Evolutionary conservation across 2,113 vertebrate species (phyloP).

Genomic region (Piprites chloris): DNA sequence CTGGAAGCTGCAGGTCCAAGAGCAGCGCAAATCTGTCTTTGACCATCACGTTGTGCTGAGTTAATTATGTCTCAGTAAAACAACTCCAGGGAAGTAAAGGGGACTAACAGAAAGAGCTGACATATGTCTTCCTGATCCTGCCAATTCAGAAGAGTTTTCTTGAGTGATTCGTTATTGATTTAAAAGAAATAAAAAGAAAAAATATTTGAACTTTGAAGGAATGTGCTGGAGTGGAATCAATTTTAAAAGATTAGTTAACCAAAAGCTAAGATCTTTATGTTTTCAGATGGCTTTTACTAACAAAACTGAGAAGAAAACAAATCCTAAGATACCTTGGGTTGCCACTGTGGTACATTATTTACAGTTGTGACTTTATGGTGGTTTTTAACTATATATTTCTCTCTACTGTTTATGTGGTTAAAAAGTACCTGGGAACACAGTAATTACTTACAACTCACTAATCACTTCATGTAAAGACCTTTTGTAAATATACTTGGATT

Average conservation of each 20-base stretch:
- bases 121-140: slow-evolving; percentile 49
- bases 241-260: slow-evolving; percentile 54
- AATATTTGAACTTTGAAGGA: slow-evolving; percentile 28
- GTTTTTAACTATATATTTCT: slow-evolving; percentile 69
- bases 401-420: slow-evolving; percentile 30
- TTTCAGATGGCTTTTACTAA: slow-evolving; percentile 69
- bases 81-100: background rate
- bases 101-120: slow-evolving; percentile 35
- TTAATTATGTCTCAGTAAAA: slow-evolving; percentile 67
- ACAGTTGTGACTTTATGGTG: slow-evolving; percentile 59
- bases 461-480: slow-evolving; percentile 63
- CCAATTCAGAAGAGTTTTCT: slow-evolving; percentile 12
- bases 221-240: slow-evolving; percentile 30
- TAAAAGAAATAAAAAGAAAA: background rate
- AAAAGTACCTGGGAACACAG: slow-evolving; percentile 41
- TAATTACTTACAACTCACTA: slow-evolving; percentile 21
- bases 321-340: slow-evolving; percentile 25
- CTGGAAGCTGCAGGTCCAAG: slow-evolving; percentile 96
- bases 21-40: slow-evolving; percentile 96
- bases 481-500: slow-evolving; percentile 70
- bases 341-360: slow-evolving; percentile 52
- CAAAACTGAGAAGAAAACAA: slow-evolving; percentile 52
- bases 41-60: slow-evolving; percentile 97
- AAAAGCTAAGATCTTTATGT: slow-evolving; percentile 47
- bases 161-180: slow-evolving; percentile 38